A percentile compares a stretch with the other conserved stretches of the same genome.
Conservation (phyloP, 1,140 invertebrate species). For the Bombus vancouverensis region DNA sequence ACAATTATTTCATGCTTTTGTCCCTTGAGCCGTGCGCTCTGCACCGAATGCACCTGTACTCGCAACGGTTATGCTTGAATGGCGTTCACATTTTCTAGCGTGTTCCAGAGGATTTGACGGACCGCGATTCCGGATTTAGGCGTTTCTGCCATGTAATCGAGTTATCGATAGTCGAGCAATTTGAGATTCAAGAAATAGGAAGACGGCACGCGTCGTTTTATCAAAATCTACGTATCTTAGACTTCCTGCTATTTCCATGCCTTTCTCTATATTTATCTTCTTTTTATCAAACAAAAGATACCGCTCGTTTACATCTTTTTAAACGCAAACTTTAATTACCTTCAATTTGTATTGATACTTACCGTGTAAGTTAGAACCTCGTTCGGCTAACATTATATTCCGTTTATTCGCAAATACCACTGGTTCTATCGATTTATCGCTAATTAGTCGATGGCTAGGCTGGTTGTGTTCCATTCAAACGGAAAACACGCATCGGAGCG, state of each 20-base stretch:
- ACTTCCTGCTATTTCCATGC: fast-evolving
- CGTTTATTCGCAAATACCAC: neutral
- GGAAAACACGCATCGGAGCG: neutral
- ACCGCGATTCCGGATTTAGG: neutral
- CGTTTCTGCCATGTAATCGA: neutral
- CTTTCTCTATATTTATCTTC: neutral
- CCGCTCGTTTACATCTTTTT: neutral
- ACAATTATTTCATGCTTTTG: slow-evolving; percentile 57
- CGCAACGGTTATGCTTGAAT: neutral
- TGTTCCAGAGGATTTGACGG: neutral
- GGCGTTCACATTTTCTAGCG: neutral
- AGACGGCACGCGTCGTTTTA: too few relatives aligned
- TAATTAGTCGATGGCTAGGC: slow-evolving; percentile 2
- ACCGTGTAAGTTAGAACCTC: neutral
- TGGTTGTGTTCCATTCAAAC: neutral
- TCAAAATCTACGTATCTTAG: neutral
- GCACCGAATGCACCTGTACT: neutral
- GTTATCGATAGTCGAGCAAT: neutral
- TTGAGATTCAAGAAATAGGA: too few relatives aligned
- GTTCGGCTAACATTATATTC: neutral
- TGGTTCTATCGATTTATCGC: neutral
- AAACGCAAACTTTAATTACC: neutral
- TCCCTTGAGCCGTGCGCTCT: neutral
- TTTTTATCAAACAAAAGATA: too few relatives aligned
- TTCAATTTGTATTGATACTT: neutral